Conservation (phyloP, 1,140 invertebrate species). For the Camponotus vicinus region DNA sequence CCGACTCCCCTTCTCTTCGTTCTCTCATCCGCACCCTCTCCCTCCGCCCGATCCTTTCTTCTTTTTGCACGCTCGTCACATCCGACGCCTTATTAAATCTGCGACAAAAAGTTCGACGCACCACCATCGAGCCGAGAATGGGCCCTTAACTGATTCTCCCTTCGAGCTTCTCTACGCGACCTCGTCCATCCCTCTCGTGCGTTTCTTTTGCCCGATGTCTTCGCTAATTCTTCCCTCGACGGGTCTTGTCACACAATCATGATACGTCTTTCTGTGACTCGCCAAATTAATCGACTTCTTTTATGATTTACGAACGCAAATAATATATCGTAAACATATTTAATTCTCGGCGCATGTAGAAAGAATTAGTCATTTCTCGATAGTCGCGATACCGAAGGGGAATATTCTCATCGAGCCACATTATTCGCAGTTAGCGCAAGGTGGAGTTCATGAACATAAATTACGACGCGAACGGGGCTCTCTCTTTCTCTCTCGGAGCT, state of each 20-base stretch:
- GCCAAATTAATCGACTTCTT: background rate
- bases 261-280: background rate
- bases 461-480: constrained; percentile 68
- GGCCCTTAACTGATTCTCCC: constrained; percentile 53
- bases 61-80: constrained; percentile 73
- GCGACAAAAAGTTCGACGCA: constrained; percentile 66
- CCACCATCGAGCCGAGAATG: constrained; percentile 37
- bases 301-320: background rate
- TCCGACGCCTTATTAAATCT: constrained; percentile 79
- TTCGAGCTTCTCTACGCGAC: constrained; percentile 17
- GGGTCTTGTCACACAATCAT: constrained; percentile 25
- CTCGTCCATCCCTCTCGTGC: constrained; percentile 22
- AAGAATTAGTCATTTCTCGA: constrained; percentile 26
- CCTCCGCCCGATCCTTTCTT: constrained; percentile 30
- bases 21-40: constrained; percentile 40
- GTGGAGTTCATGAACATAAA: constrained; percentile 76
- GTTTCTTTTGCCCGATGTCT: constrained; percentile 18
- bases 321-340: background rate
- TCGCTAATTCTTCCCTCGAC: constrained; percentile 1
- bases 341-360: background rate
- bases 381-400: constrained; percentile 3
- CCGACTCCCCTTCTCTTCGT: constrained; percentile 8
- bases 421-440: constrained; percentile 58
- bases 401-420: constrained; percentile 30
- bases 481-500: background rate